Evolutionary conservation across 2,113 vertebrate species (phyloP).

Genomic region (Circaetus gallicus): DNA sequence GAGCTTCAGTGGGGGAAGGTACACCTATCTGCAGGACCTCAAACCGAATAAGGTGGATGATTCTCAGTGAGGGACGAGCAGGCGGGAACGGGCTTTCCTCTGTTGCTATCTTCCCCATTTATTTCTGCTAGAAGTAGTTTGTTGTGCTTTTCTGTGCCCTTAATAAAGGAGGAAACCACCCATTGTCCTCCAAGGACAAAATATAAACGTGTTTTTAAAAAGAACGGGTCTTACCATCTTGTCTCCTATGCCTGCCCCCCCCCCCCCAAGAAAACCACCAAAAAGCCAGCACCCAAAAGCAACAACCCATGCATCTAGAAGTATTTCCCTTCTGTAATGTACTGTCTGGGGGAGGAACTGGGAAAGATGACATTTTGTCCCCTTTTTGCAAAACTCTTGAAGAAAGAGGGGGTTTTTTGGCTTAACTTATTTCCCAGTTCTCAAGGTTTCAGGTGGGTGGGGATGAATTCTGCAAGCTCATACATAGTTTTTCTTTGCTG

Average conservation of each 20-base stretch:
- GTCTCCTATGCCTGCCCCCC: neutral
- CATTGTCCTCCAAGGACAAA: neutral
- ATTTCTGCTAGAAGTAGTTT: neutral
- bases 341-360: neutral
- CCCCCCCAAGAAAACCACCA: neutral
- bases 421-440: neutral
- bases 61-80: neutral
- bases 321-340: neutral
- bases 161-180: neutral
- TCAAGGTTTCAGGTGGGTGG: neutral
- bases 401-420: neutral
- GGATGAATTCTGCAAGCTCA: neutral
- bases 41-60: neutral
- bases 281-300: neutral
- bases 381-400: neutral
- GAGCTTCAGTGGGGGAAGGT: neutral
- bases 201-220: neutral
- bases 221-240: neutral
- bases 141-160: neutral
- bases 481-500: neutral
- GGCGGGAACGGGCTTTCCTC: neutral
- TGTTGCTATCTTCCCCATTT: neutral
- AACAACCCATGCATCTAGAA: neutral
- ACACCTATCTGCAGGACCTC: neutral
- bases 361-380: neutral